A percentile compares a stretch with the other conserved stretches of the same genome.
phyloP scores from a whole-genome alignment of 2,797 vertebrate genomes.

The Anas acuta region DNA sequence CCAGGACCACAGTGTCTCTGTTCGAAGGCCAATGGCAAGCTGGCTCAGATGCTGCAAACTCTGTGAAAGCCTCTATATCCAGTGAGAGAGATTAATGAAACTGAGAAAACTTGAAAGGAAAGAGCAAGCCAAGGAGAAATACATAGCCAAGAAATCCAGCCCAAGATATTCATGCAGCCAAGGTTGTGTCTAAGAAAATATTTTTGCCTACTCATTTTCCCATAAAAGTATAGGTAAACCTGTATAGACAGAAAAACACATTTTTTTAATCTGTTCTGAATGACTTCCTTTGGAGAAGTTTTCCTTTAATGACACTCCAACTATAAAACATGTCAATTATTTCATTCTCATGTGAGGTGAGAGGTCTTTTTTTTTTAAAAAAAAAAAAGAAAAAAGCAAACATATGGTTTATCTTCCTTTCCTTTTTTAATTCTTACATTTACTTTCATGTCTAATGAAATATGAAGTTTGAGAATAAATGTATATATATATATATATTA shows the following conservation, averaged over 20 bases:
- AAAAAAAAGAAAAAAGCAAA: neutral
- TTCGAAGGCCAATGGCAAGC: neutral
- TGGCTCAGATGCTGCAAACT: neutral
- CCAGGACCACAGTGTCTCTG: neutral
- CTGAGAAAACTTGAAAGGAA: neutral
- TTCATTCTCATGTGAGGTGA: neutral
- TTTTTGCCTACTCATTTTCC: neutral
- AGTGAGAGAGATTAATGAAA: neutral
- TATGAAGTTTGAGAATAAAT: neutral
- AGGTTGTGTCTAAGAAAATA: neutral
- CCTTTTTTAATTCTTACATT: neutral
- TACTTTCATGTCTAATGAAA: neutral
- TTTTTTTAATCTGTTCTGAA: neutral
- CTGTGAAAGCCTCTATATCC: neutral
- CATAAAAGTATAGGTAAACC: neutral
- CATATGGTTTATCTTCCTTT: neutral
- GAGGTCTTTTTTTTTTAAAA: neutral
- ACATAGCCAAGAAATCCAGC: neutral
- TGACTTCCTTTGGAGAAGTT: neutral
- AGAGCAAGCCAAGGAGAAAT: neutral
- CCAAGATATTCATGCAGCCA: neutral
- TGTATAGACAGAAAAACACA: neutral
- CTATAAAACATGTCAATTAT: neutral
- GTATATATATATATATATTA: neutral
- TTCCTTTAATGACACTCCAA: neutral